Conservation (phyloP, 2,113 vertebrate genomes). For the Sylvia atricapilla region DNA sequence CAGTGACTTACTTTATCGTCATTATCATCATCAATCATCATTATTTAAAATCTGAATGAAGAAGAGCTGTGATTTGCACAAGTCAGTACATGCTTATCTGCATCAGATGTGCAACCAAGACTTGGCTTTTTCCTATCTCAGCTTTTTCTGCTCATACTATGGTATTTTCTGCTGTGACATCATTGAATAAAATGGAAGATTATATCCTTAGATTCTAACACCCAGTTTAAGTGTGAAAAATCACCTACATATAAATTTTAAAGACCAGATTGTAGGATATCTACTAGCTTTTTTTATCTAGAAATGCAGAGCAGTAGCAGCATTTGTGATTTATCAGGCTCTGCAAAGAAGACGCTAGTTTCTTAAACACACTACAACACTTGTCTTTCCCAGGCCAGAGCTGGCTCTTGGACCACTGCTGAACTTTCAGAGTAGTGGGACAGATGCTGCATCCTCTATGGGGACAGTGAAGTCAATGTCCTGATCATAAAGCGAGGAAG, state of each 20-base stretch:
- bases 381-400: background rate
- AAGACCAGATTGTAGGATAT: background rate
- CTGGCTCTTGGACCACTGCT: background rate
- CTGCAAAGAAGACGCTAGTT: background rate
- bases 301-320: background rate
- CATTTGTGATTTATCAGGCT: background rate
- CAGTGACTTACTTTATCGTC: background rate
- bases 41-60: background rate
- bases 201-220: background rate
- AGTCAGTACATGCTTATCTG: background rate
- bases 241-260: background rate
- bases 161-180: background rate
- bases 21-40: background rate
- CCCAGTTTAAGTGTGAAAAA: background rate
- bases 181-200: background rate
- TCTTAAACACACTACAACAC: background rate
- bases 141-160: background rate
- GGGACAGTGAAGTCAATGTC: background rate
- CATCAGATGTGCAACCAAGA: background rate
- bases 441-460: background rate
- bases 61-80: background rate
- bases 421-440: background rate
- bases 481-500: background rate
- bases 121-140: background rate
- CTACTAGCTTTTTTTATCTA: background rate